Conservation (phyloP, 1,140 invertebrate species). For the Choristoneura fumiferana region DNA sequence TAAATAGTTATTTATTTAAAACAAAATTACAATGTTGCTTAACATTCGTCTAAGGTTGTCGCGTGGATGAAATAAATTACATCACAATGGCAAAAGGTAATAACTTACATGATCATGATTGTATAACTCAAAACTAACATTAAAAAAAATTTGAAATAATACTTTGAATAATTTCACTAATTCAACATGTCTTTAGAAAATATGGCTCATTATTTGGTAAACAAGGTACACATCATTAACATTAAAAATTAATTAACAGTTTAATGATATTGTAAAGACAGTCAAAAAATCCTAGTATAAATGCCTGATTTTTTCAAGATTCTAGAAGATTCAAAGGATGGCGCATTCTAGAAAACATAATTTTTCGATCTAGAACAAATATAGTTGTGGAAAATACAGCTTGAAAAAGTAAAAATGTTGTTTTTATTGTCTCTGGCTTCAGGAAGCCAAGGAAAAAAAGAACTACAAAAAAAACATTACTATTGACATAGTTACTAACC, state of each 20-base stretch:
- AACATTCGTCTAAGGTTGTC: conserved; percentile 7
- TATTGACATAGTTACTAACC: too few relatives aligned
- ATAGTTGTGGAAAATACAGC: too few relatives aligned
- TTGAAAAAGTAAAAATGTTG: too few relatives aligned
- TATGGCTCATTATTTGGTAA: conserved; percentile 1
- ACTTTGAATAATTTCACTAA: conserved; percentile 13
- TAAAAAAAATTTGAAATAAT: conserved; percentile 17
- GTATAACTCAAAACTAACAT: neutral
- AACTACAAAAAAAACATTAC: neutral
- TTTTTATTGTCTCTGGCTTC: too few relatives aligned
- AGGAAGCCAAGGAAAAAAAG: neutral
- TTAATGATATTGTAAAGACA: neutral
- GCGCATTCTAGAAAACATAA: too few relatives aligned
- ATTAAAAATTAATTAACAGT: neutral
- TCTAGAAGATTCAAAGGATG: too few relatives aligned
- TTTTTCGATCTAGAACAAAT: too few relatives aligned
- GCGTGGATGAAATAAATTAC: conserved; percentile 14
- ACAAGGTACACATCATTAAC: neutral
- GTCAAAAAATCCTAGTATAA: neutral
- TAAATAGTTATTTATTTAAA: conserved; percentile 20
- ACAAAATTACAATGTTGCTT: conserved; percentile 8
- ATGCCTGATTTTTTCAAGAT: conserved; percentile 8
- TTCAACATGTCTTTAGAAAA: neutral
- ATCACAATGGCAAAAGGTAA: neutral
- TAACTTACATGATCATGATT: conserved; percentile 18